Base-by-base conservation (phyloP, 2,797 vertebrate species). In the Dipus sagitta region DNA sequence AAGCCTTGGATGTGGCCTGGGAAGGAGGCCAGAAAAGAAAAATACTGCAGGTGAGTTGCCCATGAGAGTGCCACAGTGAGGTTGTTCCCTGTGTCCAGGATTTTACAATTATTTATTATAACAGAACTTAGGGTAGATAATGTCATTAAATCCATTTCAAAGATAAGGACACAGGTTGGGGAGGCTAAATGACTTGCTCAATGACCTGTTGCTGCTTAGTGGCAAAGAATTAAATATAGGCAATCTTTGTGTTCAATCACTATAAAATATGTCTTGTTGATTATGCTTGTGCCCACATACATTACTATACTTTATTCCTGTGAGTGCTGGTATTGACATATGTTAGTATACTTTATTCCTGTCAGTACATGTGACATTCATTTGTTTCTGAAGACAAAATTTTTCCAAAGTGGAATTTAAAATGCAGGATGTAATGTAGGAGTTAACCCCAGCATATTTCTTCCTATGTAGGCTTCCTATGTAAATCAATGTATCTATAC, bases 381-480 rank as follows among this genome's bases (percentile, higher is more conserved):
- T 82, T 86, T 80, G 21, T 93, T 83, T 32, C 62, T 34, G 24
- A 64, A 92, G 13, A 93, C 26, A 54, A 82, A 85, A 82, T 12
- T 75, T 87, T 13, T 6, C 71, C 18, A 60, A 60, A 81, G 67
- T 88, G 24, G 18, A 38, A 84, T 28, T 93, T 68, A n/a, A 68
- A 28, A 58, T 21, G 14, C 38, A n/a, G 47, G 47, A 47, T 10
- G 18, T 28, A 17, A 58, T 2, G 1, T 15, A 47, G 62, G 26
- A 80, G 23, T 74, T 47, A 81, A 90, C 32, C 18, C 12, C 64
- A 38, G 28, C n/a, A 42, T n/a, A 21, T 26, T 64, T 47, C 47
- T 47, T 47, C 47, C 47, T 47, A 47, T 47, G 47, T 47, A 47
- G 47, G 11, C 47, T 47, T 47, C 47, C 8, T 38, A 38, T 38